Percentiles rank a stretch among this genome's conserved stretches.
phyloP scores from a whole-genome alignment of 2,797 vertebrate species.

The Pseudomugil tenellus region DNA sequence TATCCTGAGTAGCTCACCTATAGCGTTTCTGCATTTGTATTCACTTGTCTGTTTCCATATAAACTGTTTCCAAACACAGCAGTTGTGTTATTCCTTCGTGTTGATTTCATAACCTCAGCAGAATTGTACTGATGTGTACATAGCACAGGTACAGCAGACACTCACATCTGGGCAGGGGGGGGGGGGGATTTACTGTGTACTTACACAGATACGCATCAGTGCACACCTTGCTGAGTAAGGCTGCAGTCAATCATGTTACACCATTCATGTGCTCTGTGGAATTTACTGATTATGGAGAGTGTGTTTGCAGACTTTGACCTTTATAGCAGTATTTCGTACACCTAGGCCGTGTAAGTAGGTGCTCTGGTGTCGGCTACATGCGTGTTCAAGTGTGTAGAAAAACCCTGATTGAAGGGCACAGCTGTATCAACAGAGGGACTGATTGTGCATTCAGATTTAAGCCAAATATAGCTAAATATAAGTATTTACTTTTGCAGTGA shows the following conservation, averaged over 20 bases:
- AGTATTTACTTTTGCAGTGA: too few relatives aligned
- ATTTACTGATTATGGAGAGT: constrained; percentile 9
- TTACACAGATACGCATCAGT: constrained; percentile 14
- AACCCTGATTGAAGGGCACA: too few relatives aligned
- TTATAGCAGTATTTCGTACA: background rate
- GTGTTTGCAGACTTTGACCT: constrained; percentile 1
- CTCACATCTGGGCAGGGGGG: constrained; percentile 7
- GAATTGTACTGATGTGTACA: background rate
- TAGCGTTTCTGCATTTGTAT: too few relatives aligned
- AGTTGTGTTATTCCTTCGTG: background rate
- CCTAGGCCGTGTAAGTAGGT: background rate
- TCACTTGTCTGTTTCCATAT: background rate
- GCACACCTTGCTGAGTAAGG: constrained; percentile 5
- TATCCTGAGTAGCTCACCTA: too few relatives aligned
- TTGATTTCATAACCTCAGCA: background rate
- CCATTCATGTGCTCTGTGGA: constrained; percentile 3
- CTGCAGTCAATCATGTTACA: constrained; percentile 22
- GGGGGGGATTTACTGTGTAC: background rate
- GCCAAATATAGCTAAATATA: too few relatives aligned
- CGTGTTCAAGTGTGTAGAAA: too few relatives aligned
- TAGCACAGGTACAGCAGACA: background rate
- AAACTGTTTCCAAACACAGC: constrained; percentile 4
- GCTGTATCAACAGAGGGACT: too few relatives aligned
- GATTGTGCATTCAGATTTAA: too few relatives aligned
- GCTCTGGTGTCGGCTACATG: background rate